A percentile compares a stretch with the other conserved stretches of the same genome.
phyloP scores from a whole-genome alignment of 2,797 vertebrate genomes.

The Phyllotis vaccarum region DNA sequence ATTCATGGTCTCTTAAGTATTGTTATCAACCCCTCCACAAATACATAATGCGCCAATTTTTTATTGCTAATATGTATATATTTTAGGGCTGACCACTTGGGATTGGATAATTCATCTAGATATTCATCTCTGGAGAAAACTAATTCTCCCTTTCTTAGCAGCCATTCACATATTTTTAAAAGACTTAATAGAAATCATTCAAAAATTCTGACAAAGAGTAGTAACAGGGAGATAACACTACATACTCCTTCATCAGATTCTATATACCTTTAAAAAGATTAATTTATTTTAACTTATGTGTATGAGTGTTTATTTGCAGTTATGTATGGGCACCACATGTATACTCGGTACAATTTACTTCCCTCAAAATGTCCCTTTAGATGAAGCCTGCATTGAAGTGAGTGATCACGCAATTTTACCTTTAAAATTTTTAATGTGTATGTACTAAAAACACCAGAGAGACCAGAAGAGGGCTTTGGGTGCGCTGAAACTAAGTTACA shows the following conservation, averaged over 20 bases:
- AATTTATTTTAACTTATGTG: neutral
- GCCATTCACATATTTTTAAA: neutral
- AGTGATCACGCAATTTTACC: too few relatives aligned
- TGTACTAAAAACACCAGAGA: neutral
- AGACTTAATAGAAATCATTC: neutral
- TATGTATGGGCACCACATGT: neutral
- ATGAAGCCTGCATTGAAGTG: slow-evolving; percentile 62
- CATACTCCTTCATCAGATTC: neutral
- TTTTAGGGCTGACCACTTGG: neutral
- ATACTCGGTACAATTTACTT: slow-evolving; percentile 68
- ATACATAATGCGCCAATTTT: neutral
- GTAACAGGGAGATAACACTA: neutral
- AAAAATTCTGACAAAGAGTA: slow-evolving; percentile 9
- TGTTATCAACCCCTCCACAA: neutral
- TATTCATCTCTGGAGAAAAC: neutral
- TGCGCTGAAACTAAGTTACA: neutral
- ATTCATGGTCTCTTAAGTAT: neutral
- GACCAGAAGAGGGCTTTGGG: neutral
- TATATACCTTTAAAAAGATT: neutral
- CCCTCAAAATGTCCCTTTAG: slow-evolving; percentile 60
- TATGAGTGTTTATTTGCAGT: neutral
- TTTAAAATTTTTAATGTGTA: too few relatives aligned
- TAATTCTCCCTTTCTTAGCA: neutral
- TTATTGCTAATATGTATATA: neutral
- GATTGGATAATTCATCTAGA: neutral